Conservation (phyloP, 2,113 vertebrate species). For the Archilochus colubris region DNA sequence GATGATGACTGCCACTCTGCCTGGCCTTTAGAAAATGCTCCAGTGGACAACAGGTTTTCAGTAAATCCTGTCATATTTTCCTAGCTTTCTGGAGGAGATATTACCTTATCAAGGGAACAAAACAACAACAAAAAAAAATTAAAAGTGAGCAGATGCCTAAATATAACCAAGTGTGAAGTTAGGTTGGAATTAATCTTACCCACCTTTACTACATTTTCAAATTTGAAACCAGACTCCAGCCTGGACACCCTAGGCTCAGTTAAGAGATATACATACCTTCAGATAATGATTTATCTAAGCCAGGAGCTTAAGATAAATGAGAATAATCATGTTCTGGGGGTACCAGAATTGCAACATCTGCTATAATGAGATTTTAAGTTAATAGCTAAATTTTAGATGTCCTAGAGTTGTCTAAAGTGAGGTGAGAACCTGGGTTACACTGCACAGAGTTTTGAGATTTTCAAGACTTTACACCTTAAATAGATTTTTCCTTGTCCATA, state of each 20-base stretch:
- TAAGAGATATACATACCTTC: not conserved
- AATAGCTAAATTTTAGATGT: not conserved
- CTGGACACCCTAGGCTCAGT: not conserved
- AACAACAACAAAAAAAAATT: no score
- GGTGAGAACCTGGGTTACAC: rapidly evolving
- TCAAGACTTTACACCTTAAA: not conserved
- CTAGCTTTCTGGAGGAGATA: not conserved
- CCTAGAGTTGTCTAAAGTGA: not conserved
- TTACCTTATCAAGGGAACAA: not conserved
- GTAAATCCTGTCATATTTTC: not conserved
- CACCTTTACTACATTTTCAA: not conserved
- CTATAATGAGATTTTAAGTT: not conserved
- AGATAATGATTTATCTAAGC: not conserved
- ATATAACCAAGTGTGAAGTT: not conserved
- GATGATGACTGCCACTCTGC: not conserved
- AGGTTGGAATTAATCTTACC: not conserved
- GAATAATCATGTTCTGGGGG: not conserved
- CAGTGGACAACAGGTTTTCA: not conserved
- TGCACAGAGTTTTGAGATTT: not conserved
- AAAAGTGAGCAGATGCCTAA: not conserved
- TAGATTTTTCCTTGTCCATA: not conserved
- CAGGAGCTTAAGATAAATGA: not conserved
- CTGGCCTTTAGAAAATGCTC: not conserved
- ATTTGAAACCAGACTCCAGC: not conserved
- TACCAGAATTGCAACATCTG: rapidly evolving